Conservation (phyloP, 1,140 invertebrate species). For the Microplitis mediator region DNA sequence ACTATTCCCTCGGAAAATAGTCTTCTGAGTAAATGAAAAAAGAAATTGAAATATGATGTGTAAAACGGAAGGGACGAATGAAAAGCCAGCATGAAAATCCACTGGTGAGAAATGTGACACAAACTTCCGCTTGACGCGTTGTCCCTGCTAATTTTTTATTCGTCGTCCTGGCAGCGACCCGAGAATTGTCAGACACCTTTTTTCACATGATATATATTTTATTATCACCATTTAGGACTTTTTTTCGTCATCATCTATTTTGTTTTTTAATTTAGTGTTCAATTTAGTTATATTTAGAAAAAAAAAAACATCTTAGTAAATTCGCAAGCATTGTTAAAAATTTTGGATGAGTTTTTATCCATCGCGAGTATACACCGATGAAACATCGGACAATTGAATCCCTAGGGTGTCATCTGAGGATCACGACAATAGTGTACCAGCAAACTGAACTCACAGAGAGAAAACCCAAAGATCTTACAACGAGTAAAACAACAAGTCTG, state of each 20-base stretch:
- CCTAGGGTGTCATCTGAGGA: neutral
- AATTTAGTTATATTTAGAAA: neutral
- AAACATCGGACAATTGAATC: neutral
- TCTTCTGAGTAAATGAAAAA: conserved; percentile 8
- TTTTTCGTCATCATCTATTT: neutral
- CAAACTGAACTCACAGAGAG: neutral
- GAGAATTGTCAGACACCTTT: neutral
- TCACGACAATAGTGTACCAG: neutral
- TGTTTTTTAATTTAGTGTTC: neutral
- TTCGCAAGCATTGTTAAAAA: neutral
- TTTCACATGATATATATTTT: conserved; percentile 1
- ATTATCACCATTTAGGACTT: neutral
- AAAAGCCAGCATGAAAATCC: conserved; percentile 22
- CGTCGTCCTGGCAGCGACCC: neutral
- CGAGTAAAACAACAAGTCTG: neutral
- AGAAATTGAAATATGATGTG: conserved; percentile 25
- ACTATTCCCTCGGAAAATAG: neutral
- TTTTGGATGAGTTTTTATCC: neutral
- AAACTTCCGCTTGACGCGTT: conserved; percentile 21
- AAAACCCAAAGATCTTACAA: conserved; percentile 4
- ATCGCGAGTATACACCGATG: neutral
- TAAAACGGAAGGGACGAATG: conserved; percentile 19
- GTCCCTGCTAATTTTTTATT: conserved; percentile 25
- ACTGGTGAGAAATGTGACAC: conserved; percentile 27
- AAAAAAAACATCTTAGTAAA: neutral